A percentile compares a stretch with the other conserved stretches of the same genome.
phyloP scores from a whole-genome alignment of 2,113 vertebrate genomes.

The Callipepla squamata region DNA sequence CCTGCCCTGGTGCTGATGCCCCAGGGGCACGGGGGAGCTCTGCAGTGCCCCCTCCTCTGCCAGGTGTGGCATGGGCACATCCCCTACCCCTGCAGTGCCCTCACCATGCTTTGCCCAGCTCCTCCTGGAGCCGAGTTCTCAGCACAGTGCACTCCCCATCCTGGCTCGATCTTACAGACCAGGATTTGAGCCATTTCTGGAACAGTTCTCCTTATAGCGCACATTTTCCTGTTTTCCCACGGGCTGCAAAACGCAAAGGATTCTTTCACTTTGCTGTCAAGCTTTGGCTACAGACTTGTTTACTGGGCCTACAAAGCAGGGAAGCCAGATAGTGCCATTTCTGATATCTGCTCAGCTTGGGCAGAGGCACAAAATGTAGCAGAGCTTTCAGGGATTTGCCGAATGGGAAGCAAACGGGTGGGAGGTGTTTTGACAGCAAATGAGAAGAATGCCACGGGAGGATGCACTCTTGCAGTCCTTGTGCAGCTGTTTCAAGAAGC shows the following conservation, averaged over 20 bases:
- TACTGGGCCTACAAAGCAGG: slow-evolving; percentile 41
- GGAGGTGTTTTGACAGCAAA: not conserved
- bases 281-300: slow-evolving; percentile 55
- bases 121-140: not conserved
- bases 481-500: not conserved
- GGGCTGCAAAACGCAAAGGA: not conserved
- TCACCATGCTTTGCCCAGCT: not conserved
- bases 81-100: rapidly evolving
- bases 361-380: not conserved
- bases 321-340: slow-evolving; percentile 60
- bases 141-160: rapidly evolving
- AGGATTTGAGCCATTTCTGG: not conserved
- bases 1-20: not conserved
- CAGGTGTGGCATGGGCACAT: rapidly evolving
- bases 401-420: not conserved
- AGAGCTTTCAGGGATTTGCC: not conserved
- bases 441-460: not conserved
- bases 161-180: rapidly evolving
- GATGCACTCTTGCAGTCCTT: slow-evolving; percentile 4
- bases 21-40: rapidly evolving
- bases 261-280: slow-evolving; percentile 62
- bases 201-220: not conserved
- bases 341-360: slow-evolving; percentile 12
- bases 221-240: slow-evolving; percentile 66
- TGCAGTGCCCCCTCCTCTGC: not conserved